A percentile compares a stretch with the other conserved stretches of the same genome.
phyloP scores from a whole-genome alignment of 2,113 vertebrate genomes.

The Podarcis raffonei region DNA sequence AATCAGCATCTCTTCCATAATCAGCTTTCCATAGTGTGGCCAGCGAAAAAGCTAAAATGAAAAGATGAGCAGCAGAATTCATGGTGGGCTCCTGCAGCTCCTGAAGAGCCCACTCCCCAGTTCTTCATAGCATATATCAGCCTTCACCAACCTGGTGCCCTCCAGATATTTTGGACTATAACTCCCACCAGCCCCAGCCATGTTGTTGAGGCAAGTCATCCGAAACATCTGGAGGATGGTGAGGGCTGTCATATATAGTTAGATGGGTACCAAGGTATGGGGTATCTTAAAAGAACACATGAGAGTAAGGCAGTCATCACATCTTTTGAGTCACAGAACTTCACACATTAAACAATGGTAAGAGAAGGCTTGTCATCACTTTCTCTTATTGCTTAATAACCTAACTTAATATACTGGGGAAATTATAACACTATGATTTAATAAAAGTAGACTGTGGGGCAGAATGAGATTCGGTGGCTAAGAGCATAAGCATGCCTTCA shows the following conservation, averaged over 20 bases:
- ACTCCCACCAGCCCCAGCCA: background rate
- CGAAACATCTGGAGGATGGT: background rate
- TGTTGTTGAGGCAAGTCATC: background rate
- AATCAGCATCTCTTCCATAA: conserved; percentile 80
- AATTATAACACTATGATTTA: background rate
- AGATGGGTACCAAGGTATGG: too few species aligned
- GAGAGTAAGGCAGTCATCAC: background rate
- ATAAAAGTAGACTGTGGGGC: background rate
- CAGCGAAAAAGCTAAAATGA: conserved; percentile 84
- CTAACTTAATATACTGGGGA: background rate
- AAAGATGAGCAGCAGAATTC: conserved; percentile 13
- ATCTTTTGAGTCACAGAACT: background rate
- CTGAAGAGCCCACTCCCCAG: background rate
- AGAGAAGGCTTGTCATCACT: background rate
- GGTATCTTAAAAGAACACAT: background rate
- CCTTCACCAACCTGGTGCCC: background rate
- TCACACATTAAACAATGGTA: background rate
- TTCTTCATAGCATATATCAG: background rate
- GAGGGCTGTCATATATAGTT: background rate
- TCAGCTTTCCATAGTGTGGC: conserved; percentile 87
- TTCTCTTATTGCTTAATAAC: background rate
- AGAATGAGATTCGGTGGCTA: background rate
- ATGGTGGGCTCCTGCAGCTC: fast-evolving
- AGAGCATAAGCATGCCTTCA: background rate
- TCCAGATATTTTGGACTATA: background rate